Percentiles rank a stretch among this genome's conserved stretches.
Conservation (phyloP, 2,888 invertebrate genomes). For the Chrysolina americana region DNA sequence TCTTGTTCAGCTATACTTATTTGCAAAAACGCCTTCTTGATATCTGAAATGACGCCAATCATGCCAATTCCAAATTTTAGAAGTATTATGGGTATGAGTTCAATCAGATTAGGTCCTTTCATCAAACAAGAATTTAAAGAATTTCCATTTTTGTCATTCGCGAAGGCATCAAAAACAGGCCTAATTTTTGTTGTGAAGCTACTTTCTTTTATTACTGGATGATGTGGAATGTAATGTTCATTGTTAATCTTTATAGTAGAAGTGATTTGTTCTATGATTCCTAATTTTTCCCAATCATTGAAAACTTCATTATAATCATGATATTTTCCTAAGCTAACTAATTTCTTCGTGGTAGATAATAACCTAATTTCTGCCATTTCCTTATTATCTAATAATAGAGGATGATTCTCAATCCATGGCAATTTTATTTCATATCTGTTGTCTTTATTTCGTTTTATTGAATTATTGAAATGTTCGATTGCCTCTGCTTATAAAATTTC, state of each 20-base stretch:
- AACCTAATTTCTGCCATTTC: neutral
- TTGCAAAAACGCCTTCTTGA: no score
- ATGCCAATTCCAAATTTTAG: no score
- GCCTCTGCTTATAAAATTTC: neutral
- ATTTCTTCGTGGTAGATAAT: neutral
- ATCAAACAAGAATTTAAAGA: no score
- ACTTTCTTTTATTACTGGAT: neutral
- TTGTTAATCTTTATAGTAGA: neutral
- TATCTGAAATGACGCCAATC: no score
- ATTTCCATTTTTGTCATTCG: neutral
- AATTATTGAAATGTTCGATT: neutral
- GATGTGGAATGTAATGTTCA: slow-evolving; percentile 14
- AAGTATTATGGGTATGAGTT: no score
- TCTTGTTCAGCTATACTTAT: no score
- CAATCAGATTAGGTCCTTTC: no score
- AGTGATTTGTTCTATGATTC: neutral
- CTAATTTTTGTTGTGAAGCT: neutral
- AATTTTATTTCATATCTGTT: slow-evolving; percentile 5
- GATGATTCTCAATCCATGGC: neutral
- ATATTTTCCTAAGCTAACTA: neutral
- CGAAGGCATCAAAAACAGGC: neutral
- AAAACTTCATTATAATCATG: neutral
- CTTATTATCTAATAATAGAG: neutral
- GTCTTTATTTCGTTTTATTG: neutral
- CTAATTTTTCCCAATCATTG: slow-evolving; percentile 15